Evolutionary conservation across 2,797 vertebrate genomes (phyloP).

Genomic region (Peromyscus nudipes): DNA sequence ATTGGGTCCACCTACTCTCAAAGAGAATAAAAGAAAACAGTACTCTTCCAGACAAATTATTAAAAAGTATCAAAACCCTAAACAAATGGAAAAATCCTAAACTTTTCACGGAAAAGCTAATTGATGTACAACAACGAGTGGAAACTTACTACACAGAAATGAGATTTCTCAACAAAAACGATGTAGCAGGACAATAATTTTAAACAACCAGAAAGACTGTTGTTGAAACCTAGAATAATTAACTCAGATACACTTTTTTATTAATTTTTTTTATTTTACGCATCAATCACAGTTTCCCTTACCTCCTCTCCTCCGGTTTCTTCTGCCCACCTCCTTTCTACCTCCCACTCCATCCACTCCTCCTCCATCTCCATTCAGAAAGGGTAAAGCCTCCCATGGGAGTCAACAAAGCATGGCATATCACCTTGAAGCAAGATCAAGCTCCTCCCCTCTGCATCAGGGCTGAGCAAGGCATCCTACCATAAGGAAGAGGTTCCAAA

Average conservation of each 20-base stretch:
- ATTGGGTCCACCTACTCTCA: background rate
- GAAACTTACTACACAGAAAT: background rate
- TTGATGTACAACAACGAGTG: background rate
- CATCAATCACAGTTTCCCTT: too few species aligned
- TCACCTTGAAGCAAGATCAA: too few species aligned
- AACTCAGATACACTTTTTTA: background rate
- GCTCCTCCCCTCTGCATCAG: too few species aligned
- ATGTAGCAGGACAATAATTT: background rate
- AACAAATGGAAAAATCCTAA: slow-evolving; percentile 3
- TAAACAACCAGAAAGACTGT: background rate
- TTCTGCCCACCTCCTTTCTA: too few species aligned
- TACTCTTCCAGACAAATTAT: background rate
- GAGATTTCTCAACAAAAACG: slow-evolving; percentile 25
- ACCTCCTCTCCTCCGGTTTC: too few species aligned
- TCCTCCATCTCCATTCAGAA: too few species aligned
- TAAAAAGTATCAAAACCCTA: background rate
- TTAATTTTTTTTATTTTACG: too few species aligned
- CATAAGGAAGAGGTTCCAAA: too few species aligned
- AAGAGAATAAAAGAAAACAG: background rate
- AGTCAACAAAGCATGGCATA: too few species aligned
- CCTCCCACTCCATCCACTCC: too few species aligned
- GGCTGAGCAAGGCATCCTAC: too few species aligned
- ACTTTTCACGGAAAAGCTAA: slow-evolving; percentile 13
- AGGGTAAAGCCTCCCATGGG: too few species aligned
- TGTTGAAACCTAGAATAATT: slow-evolving; percentile 44